phyloP scores from a whole-genome alignment of 2,888 invertebrate genomes.

The Hermaeophaga mercurialis region DNA sequence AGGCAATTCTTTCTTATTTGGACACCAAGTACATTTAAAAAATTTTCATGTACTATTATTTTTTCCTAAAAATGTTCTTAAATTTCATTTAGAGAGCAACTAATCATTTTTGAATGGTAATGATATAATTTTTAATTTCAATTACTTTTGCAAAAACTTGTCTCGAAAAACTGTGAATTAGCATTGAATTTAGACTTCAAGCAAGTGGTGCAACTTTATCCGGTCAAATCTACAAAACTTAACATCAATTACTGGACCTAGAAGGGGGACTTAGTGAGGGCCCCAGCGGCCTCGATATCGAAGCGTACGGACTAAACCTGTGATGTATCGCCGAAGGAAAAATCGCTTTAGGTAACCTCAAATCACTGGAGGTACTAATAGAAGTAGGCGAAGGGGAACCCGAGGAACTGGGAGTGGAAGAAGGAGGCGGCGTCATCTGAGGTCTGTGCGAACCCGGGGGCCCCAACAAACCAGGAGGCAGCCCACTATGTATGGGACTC shows the following conservation, averaged over 20 bases:
- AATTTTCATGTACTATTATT: too few species aligned
- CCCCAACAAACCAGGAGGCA: constrained; percentile 55
- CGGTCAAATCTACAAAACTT: not conserved
- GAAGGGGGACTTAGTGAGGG: constrained; percentile 47
- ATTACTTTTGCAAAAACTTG: too few species aligned
- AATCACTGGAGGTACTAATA: constrained; percentile 52
- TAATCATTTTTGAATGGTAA: too few species aligned
- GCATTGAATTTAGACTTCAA: too few species aligned
- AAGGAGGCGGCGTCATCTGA: constrained; percentile 57
- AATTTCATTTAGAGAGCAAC: too few species aligned
- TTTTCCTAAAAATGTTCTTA: too few species aligned
- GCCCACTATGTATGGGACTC: constrained; percentile 52
- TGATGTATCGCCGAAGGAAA: constrained; percentile 57
- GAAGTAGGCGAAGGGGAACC: constrained; percentile 64
- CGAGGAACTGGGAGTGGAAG: constrained; percentile 64
- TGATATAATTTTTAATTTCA: too few species aligned
- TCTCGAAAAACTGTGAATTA: too few species aligned
- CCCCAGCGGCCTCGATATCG: constrained; percentile 43
- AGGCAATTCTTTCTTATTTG: too few species aligned
- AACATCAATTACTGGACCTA: constrained; percentile 47
- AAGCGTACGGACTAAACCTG: constrained; percentile 58
- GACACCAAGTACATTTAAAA: too few species aligned
- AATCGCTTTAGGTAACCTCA: constrained; percentile 58
- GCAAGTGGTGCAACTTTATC: too few species aligned
- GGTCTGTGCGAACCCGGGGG: constrained; percentile 54